These are phyloP conservation scores for Microcebus lehilahytsara DNA, from an alignment of 2,113 vertebrate genomes.

Conservation along the genomic window DNA sequence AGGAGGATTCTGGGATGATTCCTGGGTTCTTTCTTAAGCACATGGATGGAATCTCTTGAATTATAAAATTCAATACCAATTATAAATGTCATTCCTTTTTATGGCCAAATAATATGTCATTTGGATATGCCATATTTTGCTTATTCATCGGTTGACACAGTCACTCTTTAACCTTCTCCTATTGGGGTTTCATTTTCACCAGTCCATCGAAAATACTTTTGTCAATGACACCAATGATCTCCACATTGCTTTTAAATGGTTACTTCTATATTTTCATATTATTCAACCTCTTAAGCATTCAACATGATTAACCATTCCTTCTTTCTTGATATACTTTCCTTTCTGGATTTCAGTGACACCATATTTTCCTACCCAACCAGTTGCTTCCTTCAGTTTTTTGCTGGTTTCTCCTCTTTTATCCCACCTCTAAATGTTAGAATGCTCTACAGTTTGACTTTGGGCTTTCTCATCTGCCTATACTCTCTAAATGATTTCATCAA, in stretches of 20 bases:
- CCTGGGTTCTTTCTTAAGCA: neutral
- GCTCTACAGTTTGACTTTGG: neutral
- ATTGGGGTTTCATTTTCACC: neutral
- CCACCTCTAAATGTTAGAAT: neutral
- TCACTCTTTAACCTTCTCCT: neutral
- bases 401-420: neutral
- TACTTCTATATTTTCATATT: neutral
- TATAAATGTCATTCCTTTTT: neutral
- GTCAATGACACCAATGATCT: neutral
- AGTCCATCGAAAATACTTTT: neutral
- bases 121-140: neutral
- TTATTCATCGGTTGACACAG: neutral
- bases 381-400: slow-evolving; percentile 12
- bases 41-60: neutral
- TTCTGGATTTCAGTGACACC: neutral
- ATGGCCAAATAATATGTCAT: neutral
- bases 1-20: neutral
- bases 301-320: neutral
- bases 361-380: neutral
- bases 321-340: slow-evolving; percentile 1
- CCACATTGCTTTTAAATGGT: neutral
- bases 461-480: neutral
- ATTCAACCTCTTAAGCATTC: neutral
- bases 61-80: neutral
- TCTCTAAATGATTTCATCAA: neutral